Percentiles rank a stretch among this genome's conserved stretches.
Evolutionary conservation across 2,888 invertebrate genomes (phyloP).

Genomic region (Leptinotarsa tumamoca): DNA sequence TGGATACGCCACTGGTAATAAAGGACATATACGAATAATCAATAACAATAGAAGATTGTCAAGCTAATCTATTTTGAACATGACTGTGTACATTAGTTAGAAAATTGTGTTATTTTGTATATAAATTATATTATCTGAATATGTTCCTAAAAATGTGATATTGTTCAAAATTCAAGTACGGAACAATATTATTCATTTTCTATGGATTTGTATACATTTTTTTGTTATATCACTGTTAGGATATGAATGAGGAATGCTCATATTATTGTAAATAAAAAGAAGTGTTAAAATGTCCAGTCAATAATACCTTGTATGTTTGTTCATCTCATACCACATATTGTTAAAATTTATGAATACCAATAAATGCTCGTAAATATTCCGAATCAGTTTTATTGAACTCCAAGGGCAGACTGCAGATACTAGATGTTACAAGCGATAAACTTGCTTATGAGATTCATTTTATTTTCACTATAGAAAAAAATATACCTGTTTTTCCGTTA

Average conservation of each 20-base stretch:
- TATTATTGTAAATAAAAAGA: constrained; percentile 46
- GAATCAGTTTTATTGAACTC: not conserved
- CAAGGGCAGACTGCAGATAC: too few relatives aligned
- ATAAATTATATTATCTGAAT: constrained; percentile 8
- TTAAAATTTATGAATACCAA: constrained; percentile 65
- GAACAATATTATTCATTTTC: constrained; percentile 6
- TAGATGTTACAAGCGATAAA: too few relatives aligned
- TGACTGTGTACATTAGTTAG: constrained; percentile 12
- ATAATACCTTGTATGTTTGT: constrained; percentile 67
- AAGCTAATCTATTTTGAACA: constrained; percentile 6
- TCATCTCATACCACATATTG: constrained; percentile 67
- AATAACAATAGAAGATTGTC: not conserved
- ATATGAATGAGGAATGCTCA: constrained; percentile 21
- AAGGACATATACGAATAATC: not conserved
- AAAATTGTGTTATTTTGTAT: constrained; percentile 4
- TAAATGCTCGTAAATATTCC: constrained; percentile 55
- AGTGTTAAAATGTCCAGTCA: constrained; percentile 67
- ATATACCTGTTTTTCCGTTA: too few relatives aligned
- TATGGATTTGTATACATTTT: not conserved
- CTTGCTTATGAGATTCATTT: too few relatives aligned
- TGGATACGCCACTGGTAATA: not conserved
- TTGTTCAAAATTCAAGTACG: not conserved
- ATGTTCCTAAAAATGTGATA: not conserved
- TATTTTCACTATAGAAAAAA: too few relatives aligned
- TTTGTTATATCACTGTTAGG: constrained; percentile 12